A percentile compares a stretch with the other conserved stretches of the same genome.
These are phyloP conservation scores for Ianthella basta DNA, from an alignment of 37 sponge, comb jelly and placozoan species.

Conservation along the genomic window DNA sequence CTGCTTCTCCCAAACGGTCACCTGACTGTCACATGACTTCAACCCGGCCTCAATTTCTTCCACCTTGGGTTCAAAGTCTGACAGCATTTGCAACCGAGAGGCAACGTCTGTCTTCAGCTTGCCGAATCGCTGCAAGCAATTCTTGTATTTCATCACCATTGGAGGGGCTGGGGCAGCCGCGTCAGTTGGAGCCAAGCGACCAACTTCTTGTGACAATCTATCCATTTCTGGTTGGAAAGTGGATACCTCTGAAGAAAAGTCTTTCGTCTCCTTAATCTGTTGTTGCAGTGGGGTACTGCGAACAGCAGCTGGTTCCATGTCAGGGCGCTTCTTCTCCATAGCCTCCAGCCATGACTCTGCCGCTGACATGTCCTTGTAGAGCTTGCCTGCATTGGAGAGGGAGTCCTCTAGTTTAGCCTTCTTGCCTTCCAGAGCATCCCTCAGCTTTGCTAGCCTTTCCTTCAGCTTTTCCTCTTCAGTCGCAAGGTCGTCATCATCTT, in stretches of 20 bases:
- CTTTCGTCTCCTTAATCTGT: constrained; percentile 16
- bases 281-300: constrained; percentile 8
- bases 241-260: background rate
- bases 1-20: constrained; percentile 9
- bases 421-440: constrained; percentile 25
- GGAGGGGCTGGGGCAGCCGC: background rate
- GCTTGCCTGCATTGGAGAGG: background rate
- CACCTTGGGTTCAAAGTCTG: constrained; percentile 16
- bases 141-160: background rate
- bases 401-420: constrained; percentile 37
- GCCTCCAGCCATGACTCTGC: constrained; percentile 42
- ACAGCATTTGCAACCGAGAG: background rate
- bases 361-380: constrained; percentile 29
- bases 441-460: constrained; percentile 26
- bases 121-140: background rate
- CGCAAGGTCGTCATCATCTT: constrained; percentile 23
- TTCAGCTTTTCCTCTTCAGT: constrained; percentile 17
- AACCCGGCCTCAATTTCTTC: constrained; percentile 13
- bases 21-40: constrained; percentile 3
- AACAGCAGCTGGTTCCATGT: constrained; percentile 21
- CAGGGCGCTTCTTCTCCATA: constrained; percentile 32
- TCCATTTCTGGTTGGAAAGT: constrained; percentile 17
- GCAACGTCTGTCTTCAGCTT: background rate
- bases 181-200: background rate
- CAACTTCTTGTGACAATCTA: background rate